Evolutionary conservation across 2,797 vertebrate genomes (phyloP).

Genomic region (Menidia menidia): DNA sequence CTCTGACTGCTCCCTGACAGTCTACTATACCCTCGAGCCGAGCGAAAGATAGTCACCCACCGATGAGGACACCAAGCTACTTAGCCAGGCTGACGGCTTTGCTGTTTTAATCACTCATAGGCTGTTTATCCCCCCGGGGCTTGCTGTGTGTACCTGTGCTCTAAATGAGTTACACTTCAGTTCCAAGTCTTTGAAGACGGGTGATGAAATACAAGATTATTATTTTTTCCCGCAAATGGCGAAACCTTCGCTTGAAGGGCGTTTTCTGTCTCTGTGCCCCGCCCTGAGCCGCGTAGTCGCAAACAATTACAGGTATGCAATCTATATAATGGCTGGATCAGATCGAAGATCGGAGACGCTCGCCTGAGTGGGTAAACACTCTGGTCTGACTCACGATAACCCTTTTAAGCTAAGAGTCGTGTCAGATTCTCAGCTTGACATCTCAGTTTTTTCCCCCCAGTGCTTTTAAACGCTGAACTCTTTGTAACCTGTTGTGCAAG

Average conservation of each 20-base stretch:
- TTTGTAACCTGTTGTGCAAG: not conserved
- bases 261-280: constrained; percentile 37
- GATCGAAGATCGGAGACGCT: constrained; percentile 19
- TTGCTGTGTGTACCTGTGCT: constrained; percentile 48
- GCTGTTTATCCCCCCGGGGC: constrained; percentile 53
- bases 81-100: constrained; percentile 71
- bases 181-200: constrained; percentile 38
- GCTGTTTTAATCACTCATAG: constrained; percentile 66
- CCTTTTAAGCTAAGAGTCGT: not conserved
- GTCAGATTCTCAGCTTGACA: constrained; percentile 4
- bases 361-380: constrained; percentile 15
- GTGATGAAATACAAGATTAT: constrained; percentile 46
- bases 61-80: constrained; percentile 65
- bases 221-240: not conserved
- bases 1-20: constrained; percentile 56
- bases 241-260: constrained; percentile 31
- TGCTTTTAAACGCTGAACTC: not conserved
- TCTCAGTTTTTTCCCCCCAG: not conserved
- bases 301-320: constrained; percentile 67
- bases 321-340: constrained; percentile 43
- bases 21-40: constrained; percentile 54
- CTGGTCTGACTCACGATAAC: constrained; percentile 20
- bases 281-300: constrained; percentile 59
- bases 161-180: constrained; percentile 30
- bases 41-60: constrained; percentile 62